Evolutionary conservation across 23 tunicate species (phyloP), one percentile per base, ranked within the genome.

Genomic region (Corella eumyota): DNA sequence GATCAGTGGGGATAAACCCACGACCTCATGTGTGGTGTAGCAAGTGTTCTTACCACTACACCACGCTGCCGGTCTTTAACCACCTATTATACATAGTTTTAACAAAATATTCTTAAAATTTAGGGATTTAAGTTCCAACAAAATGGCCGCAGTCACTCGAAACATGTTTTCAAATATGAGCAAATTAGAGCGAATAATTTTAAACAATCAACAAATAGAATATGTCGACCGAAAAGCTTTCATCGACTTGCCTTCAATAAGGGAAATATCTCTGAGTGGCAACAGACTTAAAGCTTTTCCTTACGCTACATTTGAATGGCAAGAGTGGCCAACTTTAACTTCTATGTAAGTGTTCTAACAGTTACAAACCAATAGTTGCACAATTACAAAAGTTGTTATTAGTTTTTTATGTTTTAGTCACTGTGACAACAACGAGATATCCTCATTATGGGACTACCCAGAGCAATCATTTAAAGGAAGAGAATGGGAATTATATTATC

Each of bases 71-170:
- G n/a, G n/a, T n/a, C n/a, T n/a, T n/a, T n/a, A n/a, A n/a, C n/a
- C n/a, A n/a, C n/a, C n/a, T n/a, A n/a, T n/a, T n/a, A n/a, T n/a
- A n/a, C n/a, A n/a, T n/a, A n/a, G n/a, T n/a, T n/a, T n/a, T n/a
- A n/a, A n/a, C n/a, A n/a, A 54, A 21, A 54, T 13, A 13, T 54
- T 54, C 22, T 21, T 0, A 21, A 21, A 19, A 19, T 0, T 23
- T 19, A 66, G 72, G n/a, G 72, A 66, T 50, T 30, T 66, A 22
- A 66, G 72, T 30, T 35, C 27, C 72, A 66, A 66, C 72, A 29
- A 33, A 28, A 66, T 66, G 72, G 51, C 60, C 0, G 29, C 50
- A 48, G 4, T 66, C 31, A 45, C 30, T 4, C 44, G 72, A 11
- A 19, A 49, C 15, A 47, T 60, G 13, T 66, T 66, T 50, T n/a